Evolutionary conservation across 2,888 invertebrate genomes (phyloP).

Genomic region (Geophilus truncorum): DNA sequence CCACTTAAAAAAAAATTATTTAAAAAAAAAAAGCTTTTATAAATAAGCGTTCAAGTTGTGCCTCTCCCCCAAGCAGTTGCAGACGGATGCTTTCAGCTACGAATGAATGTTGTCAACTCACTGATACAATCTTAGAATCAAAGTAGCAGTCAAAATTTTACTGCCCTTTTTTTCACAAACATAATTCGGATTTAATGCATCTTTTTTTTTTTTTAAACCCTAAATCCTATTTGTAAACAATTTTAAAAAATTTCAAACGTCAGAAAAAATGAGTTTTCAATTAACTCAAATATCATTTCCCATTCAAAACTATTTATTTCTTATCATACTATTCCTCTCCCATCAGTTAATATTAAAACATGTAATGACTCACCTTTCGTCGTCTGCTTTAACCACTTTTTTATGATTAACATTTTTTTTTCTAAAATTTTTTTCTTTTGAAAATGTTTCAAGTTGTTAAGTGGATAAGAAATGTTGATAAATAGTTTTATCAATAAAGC

Average conservation of each 20-base stretch:
- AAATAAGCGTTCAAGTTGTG: not conserved
- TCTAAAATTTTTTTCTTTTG: not conserved
- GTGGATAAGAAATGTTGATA: not conserved
- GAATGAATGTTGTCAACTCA: conserved; percentile 18
- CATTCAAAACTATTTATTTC: no score
- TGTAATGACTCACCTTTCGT: conserved; percentile 16
- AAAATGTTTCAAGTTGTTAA: not conserved
- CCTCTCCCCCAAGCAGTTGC: not conserved
- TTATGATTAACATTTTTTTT: not conserved
- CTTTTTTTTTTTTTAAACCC: not conserved
- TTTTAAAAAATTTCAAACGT: not conserved
- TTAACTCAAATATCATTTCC: no score
- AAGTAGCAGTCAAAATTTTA: not conserved
- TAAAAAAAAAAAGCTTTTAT: not conserved
- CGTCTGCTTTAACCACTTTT: not conserved
- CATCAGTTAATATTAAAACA: no score
- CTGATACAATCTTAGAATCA: conserved; percentile 13
- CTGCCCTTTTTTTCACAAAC: not conserved
- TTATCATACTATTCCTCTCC: no score
- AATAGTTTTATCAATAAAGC: not conserved
- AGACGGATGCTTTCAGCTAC: conserved; percentile 1
- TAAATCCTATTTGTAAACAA: not conserved
- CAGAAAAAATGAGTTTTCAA: not conserved
- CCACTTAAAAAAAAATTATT: not conserved
- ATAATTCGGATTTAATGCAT: not conserved